Conservation (phyloP, 2,888 invertebrate species). For the Phymatocera aterrima region DNA sequence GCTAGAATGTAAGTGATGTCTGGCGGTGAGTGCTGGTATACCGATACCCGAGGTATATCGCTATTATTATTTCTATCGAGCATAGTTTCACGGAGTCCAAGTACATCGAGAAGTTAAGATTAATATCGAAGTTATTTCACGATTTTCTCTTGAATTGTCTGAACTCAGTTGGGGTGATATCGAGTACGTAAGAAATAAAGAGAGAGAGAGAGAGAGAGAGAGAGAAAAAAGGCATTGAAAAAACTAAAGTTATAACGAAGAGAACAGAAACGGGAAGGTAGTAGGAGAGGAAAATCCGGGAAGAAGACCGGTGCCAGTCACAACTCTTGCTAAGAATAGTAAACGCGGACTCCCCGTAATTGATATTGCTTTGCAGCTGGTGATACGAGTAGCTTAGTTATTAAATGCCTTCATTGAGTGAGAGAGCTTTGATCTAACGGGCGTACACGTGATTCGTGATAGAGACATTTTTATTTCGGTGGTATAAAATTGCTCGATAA, state of each 20-base stretch:
- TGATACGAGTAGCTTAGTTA: neutral
- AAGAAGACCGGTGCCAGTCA: neutral
- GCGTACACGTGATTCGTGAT: neutral
- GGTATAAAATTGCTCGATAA: neutral
- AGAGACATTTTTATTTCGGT: neutral
- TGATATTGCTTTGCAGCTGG: neutral
- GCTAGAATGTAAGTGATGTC: neutral
- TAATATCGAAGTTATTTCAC: constrained; percentile 11
- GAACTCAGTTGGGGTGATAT: neutral
- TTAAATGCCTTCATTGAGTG: neutral
- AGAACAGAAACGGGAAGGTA: neutral
- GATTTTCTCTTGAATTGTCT: neutral
- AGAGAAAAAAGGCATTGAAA: neutral
- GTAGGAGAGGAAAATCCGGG: neutral
- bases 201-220: neutral
- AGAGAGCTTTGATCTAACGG: neutral
- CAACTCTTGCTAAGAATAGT: constrained; percentile 1
- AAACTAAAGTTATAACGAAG: neutral
- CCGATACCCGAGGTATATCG: neutral
- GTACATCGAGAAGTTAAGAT: constrained; percentile 11
- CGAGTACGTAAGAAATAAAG: neutral
- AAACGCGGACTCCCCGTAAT: neutral
- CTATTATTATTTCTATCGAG: neutral
- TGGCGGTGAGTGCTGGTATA: neutral
- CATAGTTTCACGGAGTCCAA: constrained; percentile 28